Evolutionary conservation across 2,113 vertebrate species (phyloP).

Genomic region (Emydocephalus ijimae): DNA sequence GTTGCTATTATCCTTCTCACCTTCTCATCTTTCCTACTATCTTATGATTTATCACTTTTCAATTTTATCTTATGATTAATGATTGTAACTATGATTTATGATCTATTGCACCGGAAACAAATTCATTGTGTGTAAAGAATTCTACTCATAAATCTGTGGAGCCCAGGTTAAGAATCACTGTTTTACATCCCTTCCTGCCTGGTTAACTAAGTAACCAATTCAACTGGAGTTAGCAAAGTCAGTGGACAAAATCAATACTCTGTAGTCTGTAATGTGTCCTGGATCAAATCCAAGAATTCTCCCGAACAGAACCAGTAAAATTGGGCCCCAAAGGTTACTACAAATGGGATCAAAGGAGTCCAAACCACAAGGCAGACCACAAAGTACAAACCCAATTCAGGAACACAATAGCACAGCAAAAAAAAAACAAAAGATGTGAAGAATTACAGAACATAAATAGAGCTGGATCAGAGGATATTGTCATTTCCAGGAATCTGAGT

Average conservation of each 20-base stretch:
- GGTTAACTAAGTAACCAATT: neutral
- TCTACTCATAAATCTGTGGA: neutral
- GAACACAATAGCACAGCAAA: neutral
- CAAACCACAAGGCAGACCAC: neutral
- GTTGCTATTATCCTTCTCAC: too few relatives aligned
- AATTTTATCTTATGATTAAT: too few relatives aligned
- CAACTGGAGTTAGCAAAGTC: neutral
- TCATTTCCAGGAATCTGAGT: neutral
- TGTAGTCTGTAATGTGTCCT: neutral
- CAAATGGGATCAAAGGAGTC: neutral
- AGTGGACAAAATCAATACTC: neutral
- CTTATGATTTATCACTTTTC: neutral
- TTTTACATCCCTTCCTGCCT: neutral
- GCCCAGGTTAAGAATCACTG: neutral
- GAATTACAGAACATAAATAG: neutral
- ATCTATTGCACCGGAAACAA: neutral
- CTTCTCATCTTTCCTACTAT: neutral
- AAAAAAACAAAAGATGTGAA: neutral
- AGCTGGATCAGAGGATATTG: neutral
- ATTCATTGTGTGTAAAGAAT: neutral
- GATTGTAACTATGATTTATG: too few relatives aligned
- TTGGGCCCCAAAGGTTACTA: neutral
- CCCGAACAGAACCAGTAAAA: neutral
- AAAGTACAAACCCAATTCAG: neutral
- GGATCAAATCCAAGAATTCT: neutral